Conservation (phyloP, 64 coral and sea anemone genomes). For the Montipora cactus region DNA sequence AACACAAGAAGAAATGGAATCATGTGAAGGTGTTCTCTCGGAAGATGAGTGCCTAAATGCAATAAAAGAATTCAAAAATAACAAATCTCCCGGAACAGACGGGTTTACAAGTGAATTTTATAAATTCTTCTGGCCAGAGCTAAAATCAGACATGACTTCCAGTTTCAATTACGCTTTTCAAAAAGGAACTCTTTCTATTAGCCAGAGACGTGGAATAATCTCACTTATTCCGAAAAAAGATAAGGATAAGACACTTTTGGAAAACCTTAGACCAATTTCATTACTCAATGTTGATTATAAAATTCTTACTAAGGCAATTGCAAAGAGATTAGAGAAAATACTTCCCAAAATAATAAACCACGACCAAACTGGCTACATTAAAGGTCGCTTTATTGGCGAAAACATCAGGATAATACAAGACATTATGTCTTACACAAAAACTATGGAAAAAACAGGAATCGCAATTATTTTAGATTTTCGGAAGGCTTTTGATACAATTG, state of each 20-base stretch:
- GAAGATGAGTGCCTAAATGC: neutral
- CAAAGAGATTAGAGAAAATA: too few species aligned
- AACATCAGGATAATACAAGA: too few species aligned
- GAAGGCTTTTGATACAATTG: conserved; percentile 1
- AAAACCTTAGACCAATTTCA: too few species aligned
- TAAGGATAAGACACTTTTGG: too few species aligned
- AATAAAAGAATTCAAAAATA: neutral
- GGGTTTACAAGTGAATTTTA: neutral
- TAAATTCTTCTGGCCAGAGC: neutral
- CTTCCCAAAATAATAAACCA: too few species aligned
- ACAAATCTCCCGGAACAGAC: neutral
- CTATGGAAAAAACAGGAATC: neutral
- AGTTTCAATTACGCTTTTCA: neutral
- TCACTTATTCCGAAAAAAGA: too few species aligned
- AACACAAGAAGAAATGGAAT: neutral
- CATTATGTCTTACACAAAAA: neutral
- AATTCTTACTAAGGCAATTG: too few species aligned
- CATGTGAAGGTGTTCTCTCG: neutral
- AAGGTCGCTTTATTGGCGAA: too few species aligned
- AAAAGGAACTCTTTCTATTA: neutral
- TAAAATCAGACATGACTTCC: neutral
- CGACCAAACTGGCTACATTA: too few species aligned
- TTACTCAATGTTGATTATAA: too few species aligned
- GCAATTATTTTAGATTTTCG: neutral
- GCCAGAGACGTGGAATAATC: neutral